These are phyloP conservation scores for Eospalax fontanierii DNA, from an alignment of 2,797 vertebrate species.

Conservation along the genomic window DNA sequence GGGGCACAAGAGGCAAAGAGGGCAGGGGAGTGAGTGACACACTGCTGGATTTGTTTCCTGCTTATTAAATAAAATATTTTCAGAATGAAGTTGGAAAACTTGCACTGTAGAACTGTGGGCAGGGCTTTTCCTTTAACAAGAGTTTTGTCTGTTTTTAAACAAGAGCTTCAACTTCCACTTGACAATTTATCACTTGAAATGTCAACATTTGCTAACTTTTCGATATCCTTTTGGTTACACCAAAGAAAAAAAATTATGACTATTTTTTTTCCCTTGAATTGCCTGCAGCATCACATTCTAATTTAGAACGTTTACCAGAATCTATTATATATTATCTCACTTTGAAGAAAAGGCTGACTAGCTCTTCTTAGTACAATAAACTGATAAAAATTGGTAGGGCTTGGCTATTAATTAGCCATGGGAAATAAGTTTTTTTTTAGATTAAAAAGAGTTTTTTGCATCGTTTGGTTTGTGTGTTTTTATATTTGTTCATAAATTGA, in stretches of 20 bases:
- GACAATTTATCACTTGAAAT: slow-evolving; percentile 90
- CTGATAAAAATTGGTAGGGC: slow-evolving; percentile 85
- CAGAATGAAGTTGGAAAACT: slow-evolving; percentile 89
- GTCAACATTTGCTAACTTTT: slow-evolving; percentile 90
- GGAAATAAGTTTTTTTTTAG: slow-evolving; percentile 85
- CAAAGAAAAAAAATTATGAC: slow-evolving; percentile 94
- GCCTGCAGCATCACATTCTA: slow-evolving; percentile 88
- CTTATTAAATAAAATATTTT: slow-evolving; percentile 84
- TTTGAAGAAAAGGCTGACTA: slow-evolving; percentile 83
- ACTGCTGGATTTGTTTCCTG: slow-evolving; percentile 82
- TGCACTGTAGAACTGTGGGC: slow-evolving; percentile 91
- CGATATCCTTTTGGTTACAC: slow-evolving; percentile 95
- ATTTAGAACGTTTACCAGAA: slow-evolving; percentile 86
- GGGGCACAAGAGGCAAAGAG: not conserved
- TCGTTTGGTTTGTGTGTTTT: slow-evolving; percentile 91
- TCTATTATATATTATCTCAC: slow-evolving; percentile 86
- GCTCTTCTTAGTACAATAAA: slow-evolving; percentile 88
- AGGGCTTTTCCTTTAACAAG: slow-evolving; percentile 88
- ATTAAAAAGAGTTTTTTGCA: slow-evolving; percentile 89
- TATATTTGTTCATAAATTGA: slow-evolving; percentile 94
- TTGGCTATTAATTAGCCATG: slow-evolving; percentile 85
- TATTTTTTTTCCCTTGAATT: slow-evolving; percentile 86
- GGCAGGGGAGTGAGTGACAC: slow-evolving; percentile 56
- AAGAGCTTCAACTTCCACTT: slow-evolving; percentile 86
- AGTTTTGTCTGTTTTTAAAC: slow-evolving; percentile 72